Base-by-base conservation (phyloP, 2,113 vertebrate species). In the Phainopepla nitens region DNA sequence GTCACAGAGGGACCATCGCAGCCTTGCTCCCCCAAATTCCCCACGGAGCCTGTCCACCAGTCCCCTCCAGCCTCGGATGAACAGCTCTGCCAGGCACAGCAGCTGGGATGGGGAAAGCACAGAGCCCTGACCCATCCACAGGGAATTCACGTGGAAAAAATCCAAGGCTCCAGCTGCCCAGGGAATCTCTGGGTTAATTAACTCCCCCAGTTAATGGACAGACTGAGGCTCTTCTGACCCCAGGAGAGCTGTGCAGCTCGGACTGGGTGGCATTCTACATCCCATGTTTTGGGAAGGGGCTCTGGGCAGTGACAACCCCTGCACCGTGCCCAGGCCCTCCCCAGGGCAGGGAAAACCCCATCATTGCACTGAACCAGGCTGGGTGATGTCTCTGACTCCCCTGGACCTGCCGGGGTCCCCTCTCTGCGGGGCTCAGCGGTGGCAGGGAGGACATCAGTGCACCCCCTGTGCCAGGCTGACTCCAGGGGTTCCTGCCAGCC, bases 1-100 rank as follows among this genome's bases (percentile, higher is more conserved):
- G 15, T 17, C 35, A 8, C 53, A 20, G 35, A 1, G 1, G 47
- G 16, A 18, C 33, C 29, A 1, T 7, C 0, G 1, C 29, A 39
- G 76, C 0, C 16, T 87, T 33, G 41, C 28, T 71, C 4, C 12
- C 25, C 12, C 10, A 44, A 56, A 54, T 54, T 27, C 35, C 20
- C 31, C n/a, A 1, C 27, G 6, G 68, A 54, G 12, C 10, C 21
- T 29, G 33, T 10, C 21, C 42, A 36, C 24, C 18, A 33, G 13
- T 22, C 21, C 9, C 11, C 21, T 49, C 4, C 83, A 47, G 60
- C 6, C 33, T 28, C 0, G 4, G 20, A 27, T 15, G 28, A 33
- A 25, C 15, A n/a, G 60, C 33, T 2, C 1, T 36, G 50, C 10
- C 12, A 13, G 27, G 39, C 4, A 4, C 33, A 57, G 29, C 27